Conservation (phyloP, 2,797 vertebrate genomes). For the Pseudochromis fuscus region DNA sequence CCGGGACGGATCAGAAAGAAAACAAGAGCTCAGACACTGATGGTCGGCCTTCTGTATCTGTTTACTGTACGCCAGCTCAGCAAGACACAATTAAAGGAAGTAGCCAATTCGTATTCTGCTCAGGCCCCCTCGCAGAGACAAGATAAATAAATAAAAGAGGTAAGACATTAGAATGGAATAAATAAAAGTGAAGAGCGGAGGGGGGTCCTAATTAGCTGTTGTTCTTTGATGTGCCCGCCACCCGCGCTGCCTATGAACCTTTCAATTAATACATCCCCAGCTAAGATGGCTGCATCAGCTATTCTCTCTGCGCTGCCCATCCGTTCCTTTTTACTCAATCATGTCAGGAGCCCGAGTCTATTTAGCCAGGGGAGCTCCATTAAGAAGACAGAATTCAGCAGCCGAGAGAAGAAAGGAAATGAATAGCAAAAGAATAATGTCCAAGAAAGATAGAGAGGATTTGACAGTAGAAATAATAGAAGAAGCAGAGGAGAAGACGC, state of each 20-base stretch:
- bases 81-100: slow-evolving; percentile 44
- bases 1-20: slow-evolving; percentile 18
- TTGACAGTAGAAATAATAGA: slow-evolving; percentile 62
- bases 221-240: slow-evolving; percentile 82
- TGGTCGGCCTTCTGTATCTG: slow-evolving; percentile 45
- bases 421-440: slow-evolving; percentile 61
- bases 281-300: slow-evolving; percentile 82
- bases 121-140: slow-evolving; percentile 44
- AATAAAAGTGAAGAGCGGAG: slow-evolving; percentile 74
- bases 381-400: slow-evolving; percentile 68
- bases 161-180: slow-evolving; percentile 78
- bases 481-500: slow-evolving; percentile 28
- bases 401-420: slow-evolving; percentile 48
- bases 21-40: slow-evolving; percentile 25
- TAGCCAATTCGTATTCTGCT: slow-evolving; percentile 70
- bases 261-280: slow-evolving; percentile 82
- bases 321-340: slow-evolving; percentile 76
- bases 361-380: slow-evolving; percentile 79
- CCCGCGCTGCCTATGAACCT: slow-evolving; percentile 78
- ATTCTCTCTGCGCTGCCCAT: slow-evolving; percentile 70
- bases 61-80: slow-evolving; percentile 69
- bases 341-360: slow-evolving; percentile 73
- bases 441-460: slow-evolving; percentile 35
- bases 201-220: slow-evolving; percentile 83
- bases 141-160: slow-evolving; percentile 77